Base-by-base conservation (phyloP, 1,140 invertebrate genomes). In the Diabrotica virgifera region DNA sequence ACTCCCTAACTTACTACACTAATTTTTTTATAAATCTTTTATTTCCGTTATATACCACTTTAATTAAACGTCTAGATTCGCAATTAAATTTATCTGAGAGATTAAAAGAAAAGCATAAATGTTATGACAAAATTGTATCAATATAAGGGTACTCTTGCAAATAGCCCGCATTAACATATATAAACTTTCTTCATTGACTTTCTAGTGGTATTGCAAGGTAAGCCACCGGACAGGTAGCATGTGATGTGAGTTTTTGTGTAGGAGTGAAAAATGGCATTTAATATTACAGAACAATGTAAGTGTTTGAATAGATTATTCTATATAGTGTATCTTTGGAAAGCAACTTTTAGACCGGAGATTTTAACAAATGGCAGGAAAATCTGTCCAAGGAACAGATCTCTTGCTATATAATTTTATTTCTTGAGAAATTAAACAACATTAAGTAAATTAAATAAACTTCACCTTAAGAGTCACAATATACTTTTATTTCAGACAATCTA, bases 111-210 rank as follows among this genome's bases (percentile, higher is more conserved):
- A 59, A 59, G 58, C 35, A 11, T 46, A 46, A 24, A 24, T 58
- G 13, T 58, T 52, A 62, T 62, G 51, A 62, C 38, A 54, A 62
- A 62, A 62, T 46, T 6, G 14, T 35, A 24, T 6, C 9, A 61
- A 52, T 12, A 62, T 62, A 62, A 53, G 60, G 60, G 60, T 62
- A 62, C 60, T 62, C 36, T 62, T 53, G 60, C 60, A 62, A 62
- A 62, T 9, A 62, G 12, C 60, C 60, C 60, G 60, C 60, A 62
- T 62, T 36, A 38, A 13, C 12, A 11, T 54, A 13, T 62, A 54
- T 62, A 38, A 62, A 55, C 52, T 60, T 62, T 55, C 60, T 10
- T 10, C 52, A 11, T 7, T 11, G 55, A 65, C 59, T 61, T 65
- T 65, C 59, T 57, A 59, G 36, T 59, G 8, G 8, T 36, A 63